These are phyloP conservation scores for Pseudomyrmex sp. DNA, from an alignment of 1,140 invertebrate genomes.

Conservation along the genomic window DNA sequence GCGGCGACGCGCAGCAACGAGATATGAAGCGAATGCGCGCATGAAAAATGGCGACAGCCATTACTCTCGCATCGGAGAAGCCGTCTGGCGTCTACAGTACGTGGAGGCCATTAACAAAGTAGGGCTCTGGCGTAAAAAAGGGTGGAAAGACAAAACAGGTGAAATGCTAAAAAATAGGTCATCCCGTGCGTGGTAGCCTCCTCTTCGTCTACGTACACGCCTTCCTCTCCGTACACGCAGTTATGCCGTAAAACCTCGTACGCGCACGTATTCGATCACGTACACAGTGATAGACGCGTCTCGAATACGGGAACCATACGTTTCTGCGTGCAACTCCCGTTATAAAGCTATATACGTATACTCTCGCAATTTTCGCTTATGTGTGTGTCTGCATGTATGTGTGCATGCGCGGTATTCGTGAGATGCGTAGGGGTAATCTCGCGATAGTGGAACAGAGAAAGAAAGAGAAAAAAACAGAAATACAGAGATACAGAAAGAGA, in stretches of 20 bases:
- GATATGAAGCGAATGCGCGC: constrained; percentile 13
- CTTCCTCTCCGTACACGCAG: background rate
- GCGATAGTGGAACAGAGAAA: constrained; percentile 9
- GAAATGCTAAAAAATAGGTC: constrained; percentile 76
- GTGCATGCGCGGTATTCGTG: constrained; percentile 26
- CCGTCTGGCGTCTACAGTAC: constrained; percentile 65
- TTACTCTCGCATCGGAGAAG: constrained; percentile 71
- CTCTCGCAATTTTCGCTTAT: background rate
- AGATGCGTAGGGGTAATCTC: constrained; percentile 49
- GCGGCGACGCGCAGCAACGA: background rate
- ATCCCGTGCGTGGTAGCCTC: constrained; percentile 33
- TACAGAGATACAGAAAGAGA: background rate
- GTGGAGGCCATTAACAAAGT: constrained; percentile 73
- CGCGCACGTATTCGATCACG: constrained; percentile 14
- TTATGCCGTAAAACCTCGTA: background rate
- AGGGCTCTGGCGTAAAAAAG: constrained; percentile 73
- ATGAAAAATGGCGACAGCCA: constrained; percentile 67
- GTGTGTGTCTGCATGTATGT: constrained; percentile 11
- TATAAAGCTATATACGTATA: constrained; percentile 55
- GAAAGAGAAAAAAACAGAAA: too few relatives aligned
- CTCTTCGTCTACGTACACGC: background rate
- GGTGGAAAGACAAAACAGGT: constrained; percentile 75
- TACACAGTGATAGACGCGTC: constrained; percentile 25
- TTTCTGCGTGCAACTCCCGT: constrained; percentile 55
- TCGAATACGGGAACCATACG: constrained; percentile 52